These are phyloP conservation scores for Brachyhypopomus gauderio DNA, from an alignment of 2,113 vertebrate species.

Conservation along the genomic window DNA sequence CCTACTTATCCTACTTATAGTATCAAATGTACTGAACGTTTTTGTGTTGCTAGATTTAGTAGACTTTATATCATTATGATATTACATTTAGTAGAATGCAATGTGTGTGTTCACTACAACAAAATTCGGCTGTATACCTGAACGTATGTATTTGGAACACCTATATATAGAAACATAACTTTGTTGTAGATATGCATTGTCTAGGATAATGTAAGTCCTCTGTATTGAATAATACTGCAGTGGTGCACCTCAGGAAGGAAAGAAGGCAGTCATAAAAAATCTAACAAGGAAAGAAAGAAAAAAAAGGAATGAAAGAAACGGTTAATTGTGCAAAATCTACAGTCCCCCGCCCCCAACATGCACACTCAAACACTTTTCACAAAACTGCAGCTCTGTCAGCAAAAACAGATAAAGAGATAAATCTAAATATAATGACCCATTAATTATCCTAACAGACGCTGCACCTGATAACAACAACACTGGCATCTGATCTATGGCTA, in stretches of 20 bases:
- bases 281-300: constrained; percentile 29
- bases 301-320: constrained; percentile 46
- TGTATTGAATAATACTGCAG: background rate
- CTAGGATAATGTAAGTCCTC: background rate
- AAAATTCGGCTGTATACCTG: too few species aligned
- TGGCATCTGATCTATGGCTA: constrained; percentile 24
- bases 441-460: constrained; percentile 14
- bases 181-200: background rate
- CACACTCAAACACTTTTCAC: background rate
- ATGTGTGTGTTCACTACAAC: too few species aligned
- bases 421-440: background rate
- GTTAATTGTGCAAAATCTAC: constrained; percentile 49
- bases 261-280: background rate
- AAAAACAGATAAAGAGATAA: constrained; percentile 5
- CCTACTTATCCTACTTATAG: background rate
- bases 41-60: background rate
- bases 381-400: constrained; percentile 25
- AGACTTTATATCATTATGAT: background rate
- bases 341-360: background rate
- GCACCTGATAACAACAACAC: constrained; percentile 7
- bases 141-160: constrained; percentile 3
- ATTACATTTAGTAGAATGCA: background rate
- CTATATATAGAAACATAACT: background rate
- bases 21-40: background rate
- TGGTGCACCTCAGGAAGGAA: background rate